These are phyloP conservation scores for Whitmania pigra DNA, from an alignment of 1,140 invertebrate genomes.

Conservation along the genomic window DNA sequence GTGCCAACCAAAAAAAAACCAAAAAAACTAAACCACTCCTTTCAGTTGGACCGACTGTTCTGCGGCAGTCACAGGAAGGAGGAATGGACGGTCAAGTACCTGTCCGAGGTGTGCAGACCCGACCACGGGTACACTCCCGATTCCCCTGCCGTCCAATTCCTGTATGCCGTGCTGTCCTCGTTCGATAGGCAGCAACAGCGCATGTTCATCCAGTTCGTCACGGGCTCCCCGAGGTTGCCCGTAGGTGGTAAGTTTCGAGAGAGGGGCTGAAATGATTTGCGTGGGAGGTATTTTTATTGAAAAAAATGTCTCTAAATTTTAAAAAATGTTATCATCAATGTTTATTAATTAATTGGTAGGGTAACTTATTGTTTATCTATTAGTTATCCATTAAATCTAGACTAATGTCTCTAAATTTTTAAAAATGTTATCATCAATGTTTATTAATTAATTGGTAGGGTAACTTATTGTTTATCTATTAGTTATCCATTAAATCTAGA, in stretches of 20 bases:
- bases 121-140: constrained; percentile 94
- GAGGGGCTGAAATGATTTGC: too few relatives aligned
- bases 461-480: too few relatives aligned
- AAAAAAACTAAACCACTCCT: not conserved
- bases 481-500: too few relatives aligned
- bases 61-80: constrained; percentile 58
- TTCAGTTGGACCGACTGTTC: constrained; percentile 78
- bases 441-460: too few relatives aligned
- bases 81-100: constrained; percentile 73
- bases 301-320: too few relatives aligned
- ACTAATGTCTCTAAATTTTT: too few relatives aligned
- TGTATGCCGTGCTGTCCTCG: constrained; percentile 80
- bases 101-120: constrained; percentile 81
- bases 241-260: constrained; percentile 65
- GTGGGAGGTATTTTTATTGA: not conserved
- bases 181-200: constrained; percentile 81
- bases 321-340: too few relatives aligned
- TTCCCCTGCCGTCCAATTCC: constrained; percentile 78
- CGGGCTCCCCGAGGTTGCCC: constrained; percentile 87
- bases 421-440: too few relatives aligned
- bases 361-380: too few relatives aligned
- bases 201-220: constrained; percentile 92
- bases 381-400: too few relatives aligned
- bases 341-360: too few relatives aligned
- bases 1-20: too few relatives aligned